phyloP scores from a whole-genome alignment of 1,140 invertebrate genomes.

The Neotoxoptera formosana region DNA sequence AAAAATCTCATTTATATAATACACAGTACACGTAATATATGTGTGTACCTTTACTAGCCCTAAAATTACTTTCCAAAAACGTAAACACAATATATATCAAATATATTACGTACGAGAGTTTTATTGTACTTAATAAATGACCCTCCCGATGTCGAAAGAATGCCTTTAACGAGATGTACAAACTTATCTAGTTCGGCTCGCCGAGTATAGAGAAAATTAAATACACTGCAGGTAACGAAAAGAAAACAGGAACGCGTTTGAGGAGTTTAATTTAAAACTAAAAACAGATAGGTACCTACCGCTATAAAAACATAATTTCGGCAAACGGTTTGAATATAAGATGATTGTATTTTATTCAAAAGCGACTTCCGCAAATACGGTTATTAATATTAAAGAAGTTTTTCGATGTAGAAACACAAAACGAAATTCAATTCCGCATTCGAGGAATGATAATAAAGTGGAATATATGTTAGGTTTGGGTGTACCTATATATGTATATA shows the following conservation, averaged over 20 bases:
- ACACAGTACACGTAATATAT: background rate
- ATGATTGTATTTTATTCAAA: background rate
- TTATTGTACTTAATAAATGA: background rate
- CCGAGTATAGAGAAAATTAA: background rate
- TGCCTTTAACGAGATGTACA: background rate
- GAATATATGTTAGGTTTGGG: background rate
- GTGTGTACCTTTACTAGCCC: background rate
- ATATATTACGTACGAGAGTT: constrained; percentile 6
- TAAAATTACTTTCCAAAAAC: constrained; percentile 24
- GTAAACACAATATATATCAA: background rate
- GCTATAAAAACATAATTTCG: background rate
- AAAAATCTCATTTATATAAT: background rate
- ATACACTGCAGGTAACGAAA: background rate
- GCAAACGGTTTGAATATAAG: background rate
- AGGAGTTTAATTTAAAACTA: background rate
- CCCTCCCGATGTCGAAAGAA: background rate
- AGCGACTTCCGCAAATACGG: background rate
- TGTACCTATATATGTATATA: too few species aligned
- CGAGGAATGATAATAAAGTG: background rate
- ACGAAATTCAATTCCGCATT: background rate
- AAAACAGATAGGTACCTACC: too few species aligned
- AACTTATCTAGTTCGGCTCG: background rate
- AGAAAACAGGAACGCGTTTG: background rate
- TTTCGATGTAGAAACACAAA: background rate
- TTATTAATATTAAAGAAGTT: background rate